Conservation (phyloP, 2,797 vertebrate genomes). For the Helicolenus hilgendorfi region DNA sequence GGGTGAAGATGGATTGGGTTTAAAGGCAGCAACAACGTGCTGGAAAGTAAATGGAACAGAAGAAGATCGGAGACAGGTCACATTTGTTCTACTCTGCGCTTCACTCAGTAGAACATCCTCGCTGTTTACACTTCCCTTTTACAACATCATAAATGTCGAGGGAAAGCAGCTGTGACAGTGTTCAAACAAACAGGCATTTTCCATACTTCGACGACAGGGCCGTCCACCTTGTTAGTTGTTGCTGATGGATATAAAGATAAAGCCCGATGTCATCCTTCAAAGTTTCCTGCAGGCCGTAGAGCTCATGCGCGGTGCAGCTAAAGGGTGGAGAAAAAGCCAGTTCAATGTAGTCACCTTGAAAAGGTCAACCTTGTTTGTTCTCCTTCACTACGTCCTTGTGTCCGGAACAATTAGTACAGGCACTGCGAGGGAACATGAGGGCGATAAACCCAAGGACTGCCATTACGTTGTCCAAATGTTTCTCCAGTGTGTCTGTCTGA, state of each 20-base stretch:
- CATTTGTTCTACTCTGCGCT: slow-evolving; percentile 34
- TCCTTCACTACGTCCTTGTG: slow-evolving; percentile 15
- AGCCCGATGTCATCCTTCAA: slow-evolving; percentile 12
- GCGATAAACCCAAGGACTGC: slow-evolving; percentile 34
- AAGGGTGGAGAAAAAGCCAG: not conserved
- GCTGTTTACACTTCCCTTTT: slow-evolving; percentile 49
- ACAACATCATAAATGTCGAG: slow-evolving; percentile 52
- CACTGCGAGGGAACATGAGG: not conserved
- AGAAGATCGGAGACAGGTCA: slow-evolving; percentile 29
- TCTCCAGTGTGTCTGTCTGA: slow-evolving; percentile 17
- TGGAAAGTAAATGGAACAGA: slow-evolving; percentile 70
- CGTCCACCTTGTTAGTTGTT: slow-evolving; percentile 9
- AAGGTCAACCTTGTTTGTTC: slow-evolving; percentile 72
- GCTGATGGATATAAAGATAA: slow-evolving; percentile 54
- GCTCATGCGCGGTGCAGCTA: not conserved
- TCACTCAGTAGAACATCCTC: slow-evolving; percentile 41
- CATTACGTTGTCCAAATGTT: slow-evolving; percentile 31
- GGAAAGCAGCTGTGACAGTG: slow-evolving; percentile 19
- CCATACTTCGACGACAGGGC: slow-evolving; percentile 10
- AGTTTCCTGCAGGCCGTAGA: slow-evolving; percentile 16
- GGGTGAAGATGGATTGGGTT: slow-evolving; percentile 42
- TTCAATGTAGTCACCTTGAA: slow-evolving; percentile 42
- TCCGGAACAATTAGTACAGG: slow-evolving; percentile 42
- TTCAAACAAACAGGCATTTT: slow-evolving; percentile 49
- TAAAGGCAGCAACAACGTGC: slow-evolving; percentile 46